A percentile compares a stretch with the other conserved stretches of the same genome.
Evolutionary conservation across 2,888 invertebrate species (phyloP).

Genomic region (Acleris laterana): DNA sequence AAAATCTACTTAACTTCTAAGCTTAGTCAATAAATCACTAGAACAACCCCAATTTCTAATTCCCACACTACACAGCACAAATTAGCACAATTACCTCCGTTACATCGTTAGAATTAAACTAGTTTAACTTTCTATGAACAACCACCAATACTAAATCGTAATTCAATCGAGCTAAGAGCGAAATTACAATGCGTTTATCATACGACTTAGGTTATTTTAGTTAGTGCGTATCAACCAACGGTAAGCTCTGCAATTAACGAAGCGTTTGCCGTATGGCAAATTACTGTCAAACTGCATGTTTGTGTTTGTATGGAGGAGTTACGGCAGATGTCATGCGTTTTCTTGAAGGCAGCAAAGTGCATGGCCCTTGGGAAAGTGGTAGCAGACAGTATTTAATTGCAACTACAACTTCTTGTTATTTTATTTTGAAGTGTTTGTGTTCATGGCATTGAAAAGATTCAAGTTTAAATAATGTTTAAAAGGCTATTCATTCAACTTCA

Average conservation of each 20-base stretch:
- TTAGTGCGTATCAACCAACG: slow-evolving; percentile 12
- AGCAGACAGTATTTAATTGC: too few species aligned
- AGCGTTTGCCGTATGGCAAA: slow-evolving; percentile 25
- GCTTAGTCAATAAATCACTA: slow-evolving; percentile 45
- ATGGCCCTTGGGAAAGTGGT: too few species aligned
- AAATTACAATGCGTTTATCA: too few species aligned
- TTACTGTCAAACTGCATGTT: slow-evolving; percentile 21
- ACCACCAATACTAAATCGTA: too few species aligned
- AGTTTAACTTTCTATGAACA: too few species aligned
- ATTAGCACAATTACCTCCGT: slow-evolving; percentile 53
- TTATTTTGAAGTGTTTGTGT: too few species aligned
- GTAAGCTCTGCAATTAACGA: slow-evolving; percentile 28
- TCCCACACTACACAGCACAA: slow-evolving; percentile 60
- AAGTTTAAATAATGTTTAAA: too few species aligned
- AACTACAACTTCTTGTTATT: too few species aligned
- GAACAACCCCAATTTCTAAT: slow-evolving; percentile 49
- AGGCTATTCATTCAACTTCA: too few species aligned
- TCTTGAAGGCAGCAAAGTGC: slow-evolving; percentile 8
- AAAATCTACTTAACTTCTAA: neutral
- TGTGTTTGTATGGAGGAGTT: slow-evolving; percentile 5
- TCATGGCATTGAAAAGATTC: too few species aligned
- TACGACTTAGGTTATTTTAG: too few species aligned
- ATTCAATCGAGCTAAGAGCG: too few species aligned
- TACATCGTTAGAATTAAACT: slow-evolving; percentile 38
- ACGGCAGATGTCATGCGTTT: slow-evolving; percentile 19